Evolutionary conservation across 2,888 invertebrate genomes (phyloP), one percentile per base, ranked within the genome.

Genomic region (Lymantria dispar): DNA sequence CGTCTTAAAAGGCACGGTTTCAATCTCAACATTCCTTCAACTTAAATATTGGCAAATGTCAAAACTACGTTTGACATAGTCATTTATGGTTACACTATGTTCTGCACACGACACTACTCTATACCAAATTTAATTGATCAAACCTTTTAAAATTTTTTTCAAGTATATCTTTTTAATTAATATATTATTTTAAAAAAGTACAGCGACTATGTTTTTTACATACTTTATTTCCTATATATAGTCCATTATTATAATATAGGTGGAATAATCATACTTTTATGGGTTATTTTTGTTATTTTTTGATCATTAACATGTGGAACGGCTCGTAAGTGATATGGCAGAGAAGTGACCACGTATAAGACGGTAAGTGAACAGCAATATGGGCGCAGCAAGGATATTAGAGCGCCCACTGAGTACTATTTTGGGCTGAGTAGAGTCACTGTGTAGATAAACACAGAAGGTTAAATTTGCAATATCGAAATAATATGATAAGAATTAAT

Each of bases 331-430:
- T 45, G 36, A 38, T 38, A 10, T 33, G 10, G 33, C 33, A 33
- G 33, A 10, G 33, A 7, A 8, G 33, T 33, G 33, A 33, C 33
- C 46, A 46, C 46, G 48, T 53, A 49, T 43, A 46, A 31, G 31
- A 48, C 12, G 22, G 12, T 42, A 66, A 55, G 58, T 55, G 48
- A 54, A 64, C 58, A 49, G 51, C 55, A 47, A 55, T 59, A 64
- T 65, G 62, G 64, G 59, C 37, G 68, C 53, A 57, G 51, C 65
- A 64, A 57, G 68, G 64, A 65, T 65, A 64, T 65, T 64, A 64
- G 61, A 51, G 64, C 68, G 68, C 65, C 65, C 65, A 65, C 65
- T 15, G 38, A 41, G 10, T 14, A 2, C 56, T 50, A 52, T 47
- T 65, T 64, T 67, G 65, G 64, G 43, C 54, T 48, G 47, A 54